phyloP scores from a whole-genome alignment of 2,113 vertebrate genomes.

The Galeopterus variegatus region DNA sequence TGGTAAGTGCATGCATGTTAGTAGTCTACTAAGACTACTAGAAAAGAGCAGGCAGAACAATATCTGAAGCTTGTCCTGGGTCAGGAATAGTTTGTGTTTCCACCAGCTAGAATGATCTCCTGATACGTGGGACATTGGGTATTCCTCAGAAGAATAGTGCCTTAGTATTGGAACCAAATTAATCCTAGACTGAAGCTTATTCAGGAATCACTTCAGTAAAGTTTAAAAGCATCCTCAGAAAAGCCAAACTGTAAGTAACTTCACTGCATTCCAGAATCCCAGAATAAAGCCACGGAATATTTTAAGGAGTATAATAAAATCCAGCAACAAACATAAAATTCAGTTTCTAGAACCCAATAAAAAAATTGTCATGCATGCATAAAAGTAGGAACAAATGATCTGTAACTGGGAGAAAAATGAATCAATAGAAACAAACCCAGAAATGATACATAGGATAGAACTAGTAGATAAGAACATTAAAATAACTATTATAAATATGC shows the following conservation, averaged over 20 bases:
- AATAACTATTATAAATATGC: neutral
- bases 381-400: neutral
- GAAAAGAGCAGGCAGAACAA: neutral
- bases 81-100: neutral
- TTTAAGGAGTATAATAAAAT: conserved; percentile 36
- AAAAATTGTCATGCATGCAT: neutral
- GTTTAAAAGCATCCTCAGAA: neutral
- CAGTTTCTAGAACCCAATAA: neutral
- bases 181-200: neutral
- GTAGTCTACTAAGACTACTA: neutral
- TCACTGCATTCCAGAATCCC: neutral
- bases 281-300: conserved; percentile 16
- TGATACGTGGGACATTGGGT: neutral
- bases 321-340: conserved; percentile 10
- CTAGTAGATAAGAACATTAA: neutral
- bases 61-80: neutral
- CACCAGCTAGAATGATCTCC: neutral
- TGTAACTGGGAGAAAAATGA: neutral
- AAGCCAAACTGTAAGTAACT: neutral
- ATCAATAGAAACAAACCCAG: neutral
- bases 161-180: neutral
- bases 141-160: neutral
- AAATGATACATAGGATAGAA: neutral
- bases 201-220: neutral
- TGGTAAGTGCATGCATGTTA: neutral